Evolutionary conservation across 2,797 vertebrate species (phyloP).

Genomic region (Halcyon badia): DNA sequence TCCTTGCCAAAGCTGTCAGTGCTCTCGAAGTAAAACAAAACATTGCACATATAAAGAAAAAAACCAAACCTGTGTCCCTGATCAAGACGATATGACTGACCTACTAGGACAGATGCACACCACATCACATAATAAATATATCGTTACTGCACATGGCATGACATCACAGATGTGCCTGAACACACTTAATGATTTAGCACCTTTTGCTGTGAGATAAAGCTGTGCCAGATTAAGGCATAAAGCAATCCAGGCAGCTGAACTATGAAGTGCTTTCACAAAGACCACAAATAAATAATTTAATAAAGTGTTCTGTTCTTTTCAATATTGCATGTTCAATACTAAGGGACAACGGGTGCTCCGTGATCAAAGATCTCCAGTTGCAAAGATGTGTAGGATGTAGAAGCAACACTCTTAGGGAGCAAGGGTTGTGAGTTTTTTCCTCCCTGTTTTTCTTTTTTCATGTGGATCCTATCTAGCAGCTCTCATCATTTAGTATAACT

Average conservation of each 20-base stretch:
- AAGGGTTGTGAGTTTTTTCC: neutral
- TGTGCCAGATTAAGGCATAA: conserved; percentile 4
- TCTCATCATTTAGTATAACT: neutral
- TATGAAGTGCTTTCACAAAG: neutral
- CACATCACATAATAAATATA: conserved; percentile 39
- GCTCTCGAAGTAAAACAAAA: neutral
- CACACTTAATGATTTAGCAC: conserved; percentile 42
- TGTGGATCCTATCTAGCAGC: neutral
- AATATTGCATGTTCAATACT: neutral
- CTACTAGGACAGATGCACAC: conserved; percentile 13
- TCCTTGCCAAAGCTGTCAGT: conserved; percentile 8
- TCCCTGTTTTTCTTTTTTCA: neutral
- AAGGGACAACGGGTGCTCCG: conserved; percentile 15
- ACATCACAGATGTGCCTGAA: conserved; percentile 29
- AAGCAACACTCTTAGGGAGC: neutral
- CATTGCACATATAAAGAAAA: neutral
- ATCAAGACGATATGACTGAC: neutral
- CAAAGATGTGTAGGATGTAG: neutral
- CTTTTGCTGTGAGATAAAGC: conserved; percentile 44
- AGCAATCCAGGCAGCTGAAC: conserved; percentile 5
- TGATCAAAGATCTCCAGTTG: conserved; percentile 32
- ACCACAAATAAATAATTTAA: conserved; percentile 13
- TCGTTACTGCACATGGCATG: neutral
- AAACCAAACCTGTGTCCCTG: neutral
- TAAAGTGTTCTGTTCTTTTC: neutral